Evolutionary conservation across 2,888 invertebrate species (phyloP).

Genomic region (Sesamia inferens): DNA sequence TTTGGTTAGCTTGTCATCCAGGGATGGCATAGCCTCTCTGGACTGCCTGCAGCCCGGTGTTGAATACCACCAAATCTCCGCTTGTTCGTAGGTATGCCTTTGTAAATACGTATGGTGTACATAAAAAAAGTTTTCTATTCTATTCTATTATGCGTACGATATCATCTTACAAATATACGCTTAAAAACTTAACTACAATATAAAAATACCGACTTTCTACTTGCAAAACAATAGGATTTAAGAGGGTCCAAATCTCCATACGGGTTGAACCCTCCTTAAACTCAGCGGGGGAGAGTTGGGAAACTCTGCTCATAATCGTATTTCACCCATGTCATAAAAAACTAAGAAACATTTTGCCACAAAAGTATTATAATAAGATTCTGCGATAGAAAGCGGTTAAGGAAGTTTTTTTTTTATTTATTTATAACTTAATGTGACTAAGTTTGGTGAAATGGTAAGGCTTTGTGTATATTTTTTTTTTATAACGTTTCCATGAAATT

Average conservation of each 20-base stretch:
- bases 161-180: conserved; percentile 1
- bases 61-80: too few relatives aligned
- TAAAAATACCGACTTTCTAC: conserved; percentile 57
- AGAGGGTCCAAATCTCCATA: conserved; percentile 84
- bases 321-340: conserved; percentile 85
- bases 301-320: conserved; percentile 82
- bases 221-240: conserved; percentile 76
- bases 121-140: too few relatives aligned
- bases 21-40: too few relatives aligned
- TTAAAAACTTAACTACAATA: conserved; percentile 45
- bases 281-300: conserved; percentile 72
- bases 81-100: too few relatives aligned
- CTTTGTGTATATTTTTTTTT: too few relatives aligned
- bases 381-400: conserved; percentile 37
- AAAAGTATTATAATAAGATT: conserved; percentile 80
- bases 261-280: conserved; percentile 69
- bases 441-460: neutral
- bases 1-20: too few relatives aligned
- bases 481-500: too few relatives aligned
- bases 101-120: too few relatives aligned
- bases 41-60: too few relatives aligned
- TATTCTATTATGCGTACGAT: too few relatives aligned
- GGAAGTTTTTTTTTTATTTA: conserved; percentile 21
- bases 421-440: conserved; percentile 15
- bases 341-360: conserved; percentile 82